phyloP scores from a whole-genome alignment of 2,113 vertebrate species.

The Mionectes macconnelli region DNA sequence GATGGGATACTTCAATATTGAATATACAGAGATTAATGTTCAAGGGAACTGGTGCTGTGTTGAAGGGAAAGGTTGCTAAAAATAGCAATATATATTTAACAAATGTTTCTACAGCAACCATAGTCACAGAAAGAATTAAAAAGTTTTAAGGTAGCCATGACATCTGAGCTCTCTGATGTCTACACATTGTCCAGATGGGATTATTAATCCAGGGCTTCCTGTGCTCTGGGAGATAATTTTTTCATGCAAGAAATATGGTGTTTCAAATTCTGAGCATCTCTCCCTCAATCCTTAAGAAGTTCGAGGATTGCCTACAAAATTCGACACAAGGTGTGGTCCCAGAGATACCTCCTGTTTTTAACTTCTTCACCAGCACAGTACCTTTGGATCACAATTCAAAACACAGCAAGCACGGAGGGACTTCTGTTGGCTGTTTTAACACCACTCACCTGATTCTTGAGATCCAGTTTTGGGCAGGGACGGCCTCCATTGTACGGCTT shows the following conservation, averaged over 20 bases:
- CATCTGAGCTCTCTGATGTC: not conserved
- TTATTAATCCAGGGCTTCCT: not conserved
- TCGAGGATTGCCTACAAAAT: not conserved
- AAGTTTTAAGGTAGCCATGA: not conserved
- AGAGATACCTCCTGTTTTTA: not conserved
- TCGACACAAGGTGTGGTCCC: not conserved
- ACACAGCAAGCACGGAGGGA: not conserved
- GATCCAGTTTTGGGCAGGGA: slow-evolving; percentile 92
- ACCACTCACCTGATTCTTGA: slow-evolving; percentile 94
- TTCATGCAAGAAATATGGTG: fast-evolving
- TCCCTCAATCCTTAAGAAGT: not conserved
- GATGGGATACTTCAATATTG: slow-evolving; percentile 25
- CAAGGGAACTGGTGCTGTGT: not conserved
- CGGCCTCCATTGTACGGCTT: slow-evolving; percentile 95
- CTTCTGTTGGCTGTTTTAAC: not conserved
- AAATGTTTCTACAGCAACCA: not conserved
- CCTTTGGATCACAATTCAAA: not conserved
- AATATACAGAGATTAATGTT: slow-evolving; percentile 14
- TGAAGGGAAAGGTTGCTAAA: not conserved
- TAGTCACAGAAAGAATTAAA: not conserved
- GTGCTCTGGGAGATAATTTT: not conserved
- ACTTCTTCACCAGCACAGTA: not conserved
- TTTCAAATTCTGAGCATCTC: not conserved
- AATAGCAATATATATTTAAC: not conserved
- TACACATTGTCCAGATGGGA: not conserved